A percentile compares a stretch with the other conserved stretches of the same genome.
These are phyloP conservation scores for Scolopax rusticola DNA, from an alignment of 2,797 vertebrate genomes.

Conservation along the genomic window DNA sequence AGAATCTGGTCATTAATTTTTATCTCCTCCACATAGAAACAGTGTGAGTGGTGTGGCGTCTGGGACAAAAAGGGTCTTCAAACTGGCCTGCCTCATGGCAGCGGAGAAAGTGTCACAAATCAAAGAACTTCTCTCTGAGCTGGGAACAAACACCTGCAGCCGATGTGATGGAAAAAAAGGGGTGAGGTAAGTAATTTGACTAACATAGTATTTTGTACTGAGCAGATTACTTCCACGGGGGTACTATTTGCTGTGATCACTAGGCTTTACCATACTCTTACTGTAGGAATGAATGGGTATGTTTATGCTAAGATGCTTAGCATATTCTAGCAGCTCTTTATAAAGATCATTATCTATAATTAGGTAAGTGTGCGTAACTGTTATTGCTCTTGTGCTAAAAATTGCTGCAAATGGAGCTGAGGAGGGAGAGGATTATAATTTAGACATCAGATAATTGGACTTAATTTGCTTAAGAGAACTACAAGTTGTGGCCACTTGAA, in stretches of 20 bases:
- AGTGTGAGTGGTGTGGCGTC: background rate
- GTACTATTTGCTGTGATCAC: background rate
- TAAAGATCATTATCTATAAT: slow-evolving; percentile 69
- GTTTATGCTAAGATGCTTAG: slow-evolving; percentile 62
- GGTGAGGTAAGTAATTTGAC: background rate
- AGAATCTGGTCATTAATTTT: background rate
- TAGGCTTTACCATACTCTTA: background rate
- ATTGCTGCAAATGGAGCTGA: slow-evolving; percentile 51
- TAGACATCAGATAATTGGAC: slow-evolving; percentile 44
- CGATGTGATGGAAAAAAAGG: background rate
- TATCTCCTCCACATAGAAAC: background rate
- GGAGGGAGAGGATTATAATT: slow-evolving; percentile 52
- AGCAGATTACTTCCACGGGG: background rate
- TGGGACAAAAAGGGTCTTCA: background rate
- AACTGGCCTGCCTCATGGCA: background rate
- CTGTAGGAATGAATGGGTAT: slow-evolving; percentile 49
- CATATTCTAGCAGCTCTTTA: slow-evolving; percentile 64
- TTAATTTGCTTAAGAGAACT: slow-evolving; percentile 58
- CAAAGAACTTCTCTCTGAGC: background rate
- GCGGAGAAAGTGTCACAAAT: background rate
- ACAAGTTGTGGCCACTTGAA: slow-evolving; percentile 36
- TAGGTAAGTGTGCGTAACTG: slow-evolving; percentile 59
- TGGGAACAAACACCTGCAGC: background rate
- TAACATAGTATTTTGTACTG: background rate
- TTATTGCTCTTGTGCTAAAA: slow-evolving; percentile 68